Conservation (phyloP, 1,140 invertebrate species). For the Ceratina japonica region DNA sequence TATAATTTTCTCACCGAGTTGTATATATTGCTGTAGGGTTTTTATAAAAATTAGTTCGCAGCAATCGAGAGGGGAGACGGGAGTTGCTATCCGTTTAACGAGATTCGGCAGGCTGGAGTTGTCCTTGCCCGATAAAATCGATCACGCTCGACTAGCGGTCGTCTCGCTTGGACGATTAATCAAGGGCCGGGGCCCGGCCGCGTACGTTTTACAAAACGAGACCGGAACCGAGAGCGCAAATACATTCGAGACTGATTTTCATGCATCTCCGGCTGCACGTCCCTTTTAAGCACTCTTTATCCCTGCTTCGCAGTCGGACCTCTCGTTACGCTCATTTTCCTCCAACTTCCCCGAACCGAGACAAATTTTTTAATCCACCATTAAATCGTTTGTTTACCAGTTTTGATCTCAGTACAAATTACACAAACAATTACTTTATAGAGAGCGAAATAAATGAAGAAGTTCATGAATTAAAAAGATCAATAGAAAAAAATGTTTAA, state of each 20-base stretch:
- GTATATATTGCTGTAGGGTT: too few relatives aligned
- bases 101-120: background rate
- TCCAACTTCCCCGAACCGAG: too few relatives aligned
- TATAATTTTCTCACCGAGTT: too few relatives aligned
- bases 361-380: too few relatives aligned
- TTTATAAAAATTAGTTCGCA: too few relatives aligned
- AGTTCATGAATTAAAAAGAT: too few relatives aligned
- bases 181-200: background rate
- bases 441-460: too few relatives aligned
- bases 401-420: too few relatives aligned
- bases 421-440: too few relatives aligned
- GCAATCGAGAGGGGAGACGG: too few relatives aligned
- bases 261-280: constrained; percentile 10
- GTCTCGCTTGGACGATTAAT: constrained; percentile 24
- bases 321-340: background rate
- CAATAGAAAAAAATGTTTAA: too few relatives aligned
- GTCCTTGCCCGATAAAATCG: constrained; percentile 17
- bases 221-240: background rate
- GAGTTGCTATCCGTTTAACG: background rate
- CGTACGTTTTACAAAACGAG: background rate
- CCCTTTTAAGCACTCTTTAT: background rate
- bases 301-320: constrained; percentile 6
- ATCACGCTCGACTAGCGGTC: constrained; percentile 11
- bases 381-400: too few relatives aligned
- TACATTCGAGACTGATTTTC: constrained; percentile 32